Conservation (phyloP, 2,888 invertebrate genomes). For the Pristionchus arcanus region DNA sequence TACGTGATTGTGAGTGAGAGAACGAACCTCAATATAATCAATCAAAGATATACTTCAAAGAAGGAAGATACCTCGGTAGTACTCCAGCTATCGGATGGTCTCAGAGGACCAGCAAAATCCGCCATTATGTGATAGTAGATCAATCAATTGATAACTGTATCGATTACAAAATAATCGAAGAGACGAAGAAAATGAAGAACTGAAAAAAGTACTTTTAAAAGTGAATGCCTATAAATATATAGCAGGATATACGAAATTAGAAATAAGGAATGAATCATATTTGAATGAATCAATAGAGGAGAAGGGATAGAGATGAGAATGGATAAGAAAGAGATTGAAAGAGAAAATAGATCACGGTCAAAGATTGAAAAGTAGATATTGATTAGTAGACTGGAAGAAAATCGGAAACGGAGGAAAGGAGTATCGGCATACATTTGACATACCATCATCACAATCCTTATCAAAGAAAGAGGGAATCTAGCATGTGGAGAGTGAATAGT, state of each 20-base stretch:
- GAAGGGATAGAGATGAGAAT: background rate
- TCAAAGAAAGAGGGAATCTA: background rate
- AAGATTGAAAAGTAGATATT: constrained; percentile 52
- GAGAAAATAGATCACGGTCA: constrained; percentile 20
- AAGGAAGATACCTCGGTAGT: constrained; percentile 70
- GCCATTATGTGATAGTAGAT: constrained; percentile 57
- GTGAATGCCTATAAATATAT: background rate
- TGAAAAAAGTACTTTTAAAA: background rate
- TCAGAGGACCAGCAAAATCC: constrained; percentile 59
- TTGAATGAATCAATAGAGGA: constrained; percentile 18
- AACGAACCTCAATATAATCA: constrained; percentile 57
- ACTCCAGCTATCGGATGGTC: constrained; percentile 70
- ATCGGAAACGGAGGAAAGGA: background rate
- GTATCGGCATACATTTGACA: background rate
- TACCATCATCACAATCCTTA: constrained; percentile 8
- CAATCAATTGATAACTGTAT: background rate
- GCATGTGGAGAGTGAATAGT: constrained; percentile 55
- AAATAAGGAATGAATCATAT: constrained; percentile 16
- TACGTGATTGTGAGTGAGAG: constrained; percentile 72
- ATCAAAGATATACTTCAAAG: background rate
- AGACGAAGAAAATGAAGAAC: background rate
- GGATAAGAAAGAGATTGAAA: constrained; percentile 48
- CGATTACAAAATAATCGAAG: background rate
- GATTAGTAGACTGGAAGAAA: constrained; percentile 6
- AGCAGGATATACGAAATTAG: background rate